Percentiles rank a stretch among this genome's conserved stretches.
Evolutionary conservation across 2,113 vertebrate genomes (phyloP).

Genomic region (Chrysemys picta): DNA sequence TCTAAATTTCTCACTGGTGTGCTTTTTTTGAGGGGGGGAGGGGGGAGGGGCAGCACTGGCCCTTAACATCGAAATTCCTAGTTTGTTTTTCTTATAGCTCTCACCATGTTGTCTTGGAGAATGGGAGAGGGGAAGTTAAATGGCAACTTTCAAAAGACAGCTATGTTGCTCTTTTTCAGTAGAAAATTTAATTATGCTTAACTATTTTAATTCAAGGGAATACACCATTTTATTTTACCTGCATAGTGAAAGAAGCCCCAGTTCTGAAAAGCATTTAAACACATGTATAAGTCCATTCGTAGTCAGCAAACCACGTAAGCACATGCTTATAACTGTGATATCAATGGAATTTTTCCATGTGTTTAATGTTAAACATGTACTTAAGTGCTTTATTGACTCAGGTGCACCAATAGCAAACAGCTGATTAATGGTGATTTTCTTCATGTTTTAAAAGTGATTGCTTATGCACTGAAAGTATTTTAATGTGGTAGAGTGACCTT

Average conservation of each 20-base stretch:
- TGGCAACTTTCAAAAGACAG: rapidly evolving
- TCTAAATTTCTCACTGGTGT: not conserved
- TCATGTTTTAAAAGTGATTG: not conserved
- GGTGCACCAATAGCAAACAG: not conserved
- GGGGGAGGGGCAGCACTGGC: not conserved
- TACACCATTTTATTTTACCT: not conserved
- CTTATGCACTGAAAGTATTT: not conserved
- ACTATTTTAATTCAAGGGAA: not conserved
- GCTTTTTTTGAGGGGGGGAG: not conserved
- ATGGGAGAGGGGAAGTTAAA: not conserved
- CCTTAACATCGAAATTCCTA: not conserved
- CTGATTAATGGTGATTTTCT: not conserved
- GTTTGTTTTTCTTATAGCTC: not conserved
- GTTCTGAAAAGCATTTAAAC: not conserved
- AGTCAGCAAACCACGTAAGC: not conserved
- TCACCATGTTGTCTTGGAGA: rapidly evolving
- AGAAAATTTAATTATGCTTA: not conserved
- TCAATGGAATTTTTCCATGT: not conserved
- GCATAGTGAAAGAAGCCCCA: rapidly evolving
- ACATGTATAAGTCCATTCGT: not conserved
- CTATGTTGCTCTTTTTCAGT: not conserved
- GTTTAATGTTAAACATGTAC: not conserved
- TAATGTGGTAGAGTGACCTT: not conserved
- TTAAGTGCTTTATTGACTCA: not conserved
- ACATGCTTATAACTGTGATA: not conserved